Percentiles rank a stretch among this genome's conserved stretches.
Evolutionary conservation across 2,888 invertebrate genomes (phyloP).

Genomic region (Chalcosyrphus nemorum): DNA sequence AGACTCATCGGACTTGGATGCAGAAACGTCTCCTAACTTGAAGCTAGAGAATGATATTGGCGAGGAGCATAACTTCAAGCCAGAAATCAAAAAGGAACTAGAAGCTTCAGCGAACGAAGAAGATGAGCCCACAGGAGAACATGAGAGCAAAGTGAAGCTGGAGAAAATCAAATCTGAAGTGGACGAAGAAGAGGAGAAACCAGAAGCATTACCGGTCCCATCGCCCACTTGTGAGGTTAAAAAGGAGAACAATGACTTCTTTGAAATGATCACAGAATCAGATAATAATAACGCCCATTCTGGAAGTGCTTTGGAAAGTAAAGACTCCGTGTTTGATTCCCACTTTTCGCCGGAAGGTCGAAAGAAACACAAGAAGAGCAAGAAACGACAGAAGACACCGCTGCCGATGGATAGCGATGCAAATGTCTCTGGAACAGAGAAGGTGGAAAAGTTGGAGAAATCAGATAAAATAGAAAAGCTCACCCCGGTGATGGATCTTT

Average conservation of each 20-base stretch:
- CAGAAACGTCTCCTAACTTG: slow-evolving; percentile 3
- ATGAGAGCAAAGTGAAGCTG: slow-evolving; percentile 50
- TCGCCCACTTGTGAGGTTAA: slow-evolving; percentile 76
- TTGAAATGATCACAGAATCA: slow-evolving; percentile 74
- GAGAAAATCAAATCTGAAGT: slow-evolving; percentile 59
- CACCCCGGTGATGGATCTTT: slow-evolving; percentile 80
- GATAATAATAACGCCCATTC: slow-evolving; percentile 72
- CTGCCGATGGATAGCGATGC: slow-evolving; percentile 73
- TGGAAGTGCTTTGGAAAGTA: slow-evolving; percentile 80
- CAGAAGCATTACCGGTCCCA: slow-evolving; percentile 24
- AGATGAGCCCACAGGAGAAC: background rate
- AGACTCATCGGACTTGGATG: slow-evolving; percentile 87
- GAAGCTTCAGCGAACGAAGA: slow-evolving; percentile 79
- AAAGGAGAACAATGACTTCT: slow-evolving; percentile 78
- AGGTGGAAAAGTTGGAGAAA: slow-evolving; percentile 37
- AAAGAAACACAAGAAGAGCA: slow-evolving; percentile 93
- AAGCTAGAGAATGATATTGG: slow-evolving; percentile 73
- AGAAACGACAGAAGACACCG: slow-evolving; percentile 88
- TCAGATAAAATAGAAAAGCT: slow-evolving; percentile 50
- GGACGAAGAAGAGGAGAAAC: slow-evolving; percentile 57
- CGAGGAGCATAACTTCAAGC: slow-evolving; percentile 82
- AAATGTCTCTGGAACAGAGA: slow-evolving; percentile 75
- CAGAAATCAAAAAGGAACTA: slow-evolving; percentile 85
- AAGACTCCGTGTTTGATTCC: slow-evolving; percentile 80
- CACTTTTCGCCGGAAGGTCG: slow-evolving; percentile 84